Percentiles rank a stretch among this genome's conserved stretches.
phyloP scores from a whole-genome alignment of 2,797 vertebrate species.

The Sylvia borin region DNA sequence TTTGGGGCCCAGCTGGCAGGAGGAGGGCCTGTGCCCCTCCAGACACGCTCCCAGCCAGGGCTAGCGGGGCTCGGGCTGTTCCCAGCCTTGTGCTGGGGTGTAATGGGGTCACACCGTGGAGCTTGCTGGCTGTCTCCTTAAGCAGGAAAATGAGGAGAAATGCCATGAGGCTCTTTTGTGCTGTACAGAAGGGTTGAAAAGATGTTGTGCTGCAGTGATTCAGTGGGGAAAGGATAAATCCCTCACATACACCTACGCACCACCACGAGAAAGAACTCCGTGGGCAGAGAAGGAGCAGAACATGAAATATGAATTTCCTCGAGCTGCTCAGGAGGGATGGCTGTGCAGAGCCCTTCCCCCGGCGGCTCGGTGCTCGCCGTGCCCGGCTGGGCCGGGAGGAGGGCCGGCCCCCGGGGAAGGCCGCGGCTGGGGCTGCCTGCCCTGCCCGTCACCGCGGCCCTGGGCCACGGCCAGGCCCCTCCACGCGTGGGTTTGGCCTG shows the following conservation, averaged over 20 bases:
- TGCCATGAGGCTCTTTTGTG: conserved; percentile 24
- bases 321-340: conserved; percentile 12
- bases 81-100: not conserved
- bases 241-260: conserved; percentile 65
- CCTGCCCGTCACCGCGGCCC: not conserved
- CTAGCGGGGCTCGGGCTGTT: rapidly evolving
- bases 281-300: conserved; percentile 66
- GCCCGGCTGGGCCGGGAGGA: not conserved
- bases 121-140: not conserved
- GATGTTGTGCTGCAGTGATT: conserved; percentile 68
- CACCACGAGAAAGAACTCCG: conserved; percentile 60
- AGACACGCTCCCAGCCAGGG: rapidly evolving
- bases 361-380: rapidly evolving
- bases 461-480: rapidly evolving
- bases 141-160: conserved; percentile 6
- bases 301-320: conserved; percentile 59
- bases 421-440: not conserved
- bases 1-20: not conserved
- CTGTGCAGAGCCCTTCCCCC: not conserved
- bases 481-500: rapidly evolving
- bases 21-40: too few relatives aligned
- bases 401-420: not conserved
- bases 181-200: conserved; percentile 62
- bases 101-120: not conserved
- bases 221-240: conserved; percentile 69